Evolutionary conservation across 2,888 invertebrate genomes (phyloP).

Genomic region (Drosophila rubida): DNA sequence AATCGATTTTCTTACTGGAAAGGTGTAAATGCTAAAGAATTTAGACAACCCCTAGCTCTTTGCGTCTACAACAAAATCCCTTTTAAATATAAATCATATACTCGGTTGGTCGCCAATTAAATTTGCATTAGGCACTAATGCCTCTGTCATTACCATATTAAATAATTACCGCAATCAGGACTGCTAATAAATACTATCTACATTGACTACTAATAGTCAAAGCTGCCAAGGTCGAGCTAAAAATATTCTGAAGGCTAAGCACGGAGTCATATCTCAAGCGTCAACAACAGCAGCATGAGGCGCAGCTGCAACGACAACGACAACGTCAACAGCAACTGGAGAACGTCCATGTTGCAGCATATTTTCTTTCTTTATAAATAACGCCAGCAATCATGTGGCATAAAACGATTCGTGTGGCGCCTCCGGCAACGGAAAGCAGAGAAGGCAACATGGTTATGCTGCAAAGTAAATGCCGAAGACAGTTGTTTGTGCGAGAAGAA

Average conservation of each 20-base stretch:
- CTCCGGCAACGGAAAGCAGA: constrained; percentile 2
- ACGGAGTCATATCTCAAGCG: constrained; percentile 42
- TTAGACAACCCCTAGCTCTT: not conserved
- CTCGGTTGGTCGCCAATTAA: not conserved
- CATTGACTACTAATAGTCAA: not conserved
- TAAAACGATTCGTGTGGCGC: constrained; percentile 18
- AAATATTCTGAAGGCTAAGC: constrained; percentile 48
- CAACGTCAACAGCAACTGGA: constrained; percentile 11
- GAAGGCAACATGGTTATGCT: constrained; percentile 6
- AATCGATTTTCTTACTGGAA: not conserved
- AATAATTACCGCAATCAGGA: not conserved
- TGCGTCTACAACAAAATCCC: not conserved
- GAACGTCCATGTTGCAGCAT: constrained; percentile 11
- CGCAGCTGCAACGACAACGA: constrained; percentile 6
- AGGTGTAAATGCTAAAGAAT: not conserved
- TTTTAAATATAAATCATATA: not conserved
- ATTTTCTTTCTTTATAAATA: constrained; percentile 26
- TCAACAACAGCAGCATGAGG: not conserved
- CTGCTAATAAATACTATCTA: not conserved
- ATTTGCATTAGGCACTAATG: not conserved
- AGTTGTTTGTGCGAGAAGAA: not conserved
- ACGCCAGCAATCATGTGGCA: constrained; percentile 24
- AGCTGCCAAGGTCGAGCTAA: constrained; percentile 41
- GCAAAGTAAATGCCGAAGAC: not conserved
- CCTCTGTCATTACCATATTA: not conserved